Conservation (phyloP, 2,888 invertebrate genomes). For the Dolomedes plantarius region DNA sequence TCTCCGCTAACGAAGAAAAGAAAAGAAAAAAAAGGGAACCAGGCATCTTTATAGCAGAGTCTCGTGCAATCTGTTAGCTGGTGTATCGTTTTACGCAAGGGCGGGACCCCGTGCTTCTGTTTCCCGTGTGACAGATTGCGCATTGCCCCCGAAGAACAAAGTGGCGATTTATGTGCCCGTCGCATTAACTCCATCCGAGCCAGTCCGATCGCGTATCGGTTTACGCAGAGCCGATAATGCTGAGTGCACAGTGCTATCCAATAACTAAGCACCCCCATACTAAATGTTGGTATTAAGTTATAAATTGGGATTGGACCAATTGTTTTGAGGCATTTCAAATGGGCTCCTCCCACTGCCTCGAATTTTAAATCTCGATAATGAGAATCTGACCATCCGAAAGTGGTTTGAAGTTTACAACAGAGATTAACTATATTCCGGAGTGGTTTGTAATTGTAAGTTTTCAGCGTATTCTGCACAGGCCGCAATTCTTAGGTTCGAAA, state of each 20-base stretch:
- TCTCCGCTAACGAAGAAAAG: neutral
- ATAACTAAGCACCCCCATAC: too few relatives aligned
- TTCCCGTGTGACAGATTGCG: constrained; percentile 64
- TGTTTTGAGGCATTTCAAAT: neutral
- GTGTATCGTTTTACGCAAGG: constrained; percentile 52
- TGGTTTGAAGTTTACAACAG: too few relatives aligned
- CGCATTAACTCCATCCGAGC: neutral
- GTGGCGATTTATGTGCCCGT: constrained; percentile 22
- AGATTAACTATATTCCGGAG: too few relatives aligned
- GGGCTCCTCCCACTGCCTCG: neutral
- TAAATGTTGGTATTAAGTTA: too few relatives aligned
- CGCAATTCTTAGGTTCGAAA: too few relatives aligned
- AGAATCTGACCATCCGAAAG: too few relatives aligned
- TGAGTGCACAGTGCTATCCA: neutral
- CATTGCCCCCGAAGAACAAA: constrained; percentile 40
- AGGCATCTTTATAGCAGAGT: neutral
- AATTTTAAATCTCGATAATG: too few relatives aligned
- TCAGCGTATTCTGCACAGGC: too few relatives aligned
- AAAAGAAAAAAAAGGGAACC: neutral
- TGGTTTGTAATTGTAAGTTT: too few relatives aligned
- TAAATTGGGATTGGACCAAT: too few relatives aligned
- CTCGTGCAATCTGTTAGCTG: constrained; percentile 37
- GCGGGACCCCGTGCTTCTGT: constrained; percentile 58
- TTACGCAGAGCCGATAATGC: neutral
- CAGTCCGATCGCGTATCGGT: neutral